Evolutionary conservation across 2,113 vertebrate genomes (phyloP).

Genomic region (Empidonax alnorum): DNA sequence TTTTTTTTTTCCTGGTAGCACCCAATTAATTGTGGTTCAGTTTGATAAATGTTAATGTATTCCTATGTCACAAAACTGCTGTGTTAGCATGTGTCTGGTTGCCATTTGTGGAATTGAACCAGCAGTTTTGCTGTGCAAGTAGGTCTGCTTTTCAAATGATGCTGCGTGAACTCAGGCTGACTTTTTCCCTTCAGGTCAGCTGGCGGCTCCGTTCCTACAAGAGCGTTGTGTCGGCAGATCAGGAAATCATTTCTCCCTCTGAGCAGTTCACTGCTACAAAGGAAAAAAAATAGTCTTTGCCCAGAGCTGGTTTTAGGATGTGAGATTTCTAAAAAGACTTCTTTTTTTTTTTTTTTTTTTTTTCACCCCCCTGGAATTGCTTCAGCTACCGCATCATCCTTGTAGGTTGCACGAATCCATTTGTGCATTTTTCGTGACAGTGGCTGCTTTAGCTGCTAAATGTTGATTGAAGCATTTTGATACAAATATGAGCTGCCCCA

Average conservation of each 20-base stretch:
- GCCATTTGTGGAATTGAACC: neutral
- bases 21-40: conserved; percentile 17
- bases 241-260: neutral
- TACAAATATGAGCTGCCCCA: neutral
- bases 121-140: conserved; percentile 20
- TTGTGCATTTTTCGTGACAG: neutral
- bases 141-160: neutral
- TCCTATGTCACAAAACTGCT: neutral
- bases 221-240: neutral
- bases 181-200: neutral
- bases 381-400: neutral
- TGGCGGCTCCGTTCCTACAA: neutral
- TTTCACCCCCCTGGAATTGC: neutral
- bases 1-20: neutral
- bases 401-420: neutral
- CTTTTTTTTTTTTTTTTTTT: neutral
- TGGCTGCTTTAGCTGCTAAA: neutral
- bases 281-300: neutral
- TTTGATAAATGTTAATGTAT: conserved; percentile 45
- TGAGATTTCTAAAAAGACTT: neutral
- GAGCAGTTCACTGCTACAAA: neutral
- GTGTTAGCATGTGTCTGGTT: conserved; percentile 28
- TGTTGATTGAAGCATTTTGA: neutral
- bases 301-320: neutral
- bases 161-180: neutral